phyloP scores from a whole-genome alignment of 2,113 vertebrate species.

The Macquaria ambigua region DNA sequence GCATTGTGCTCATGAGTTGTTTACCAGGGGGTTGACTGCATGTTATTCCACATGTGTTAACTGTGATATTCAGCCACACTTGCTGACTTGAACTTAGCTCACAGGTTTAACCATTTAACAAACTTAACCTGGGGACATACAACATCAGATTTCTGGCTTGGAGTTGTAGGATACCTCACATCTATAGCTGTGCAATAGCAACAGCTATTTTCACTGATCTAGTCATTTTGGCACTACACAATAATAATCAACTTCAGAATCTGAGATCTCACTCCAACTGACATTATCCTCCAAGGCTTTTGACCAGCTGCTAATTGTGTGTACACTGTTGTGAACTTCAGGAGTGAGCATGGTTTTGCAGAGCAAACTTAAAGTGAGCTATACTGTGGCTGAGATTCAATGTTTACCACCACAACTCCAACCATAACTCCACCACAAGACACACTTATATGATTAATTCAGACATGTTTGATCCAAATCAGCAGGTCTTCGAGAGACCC shows the following conservation, averaged over 20 bases:
- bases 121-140: neutral
- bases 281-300: neutral
- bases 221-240: neutral
- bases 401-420: too few relatives aligned
- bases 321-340: neutral
- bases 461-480: neutral
- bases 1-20: conserved; percentile 39
- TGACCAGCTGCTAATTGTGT: neutral
- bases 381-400: neutral
- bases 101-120: neutral
- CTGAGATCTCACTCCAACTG: neutral
- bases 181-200: too few relatives aligned
- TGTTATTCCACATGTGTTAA: neutral
- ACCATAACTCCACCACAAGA: conserved; percentile 1
- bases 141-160: neutral
- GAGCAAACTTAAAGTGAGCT: neutral
- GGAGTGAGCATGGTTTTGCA: neutral
- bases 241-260: neutral
- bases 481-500: neutral
- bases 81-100: neutral
- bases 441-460: neutral
- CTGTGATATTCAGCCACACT: neutral
- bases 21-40: neutral
- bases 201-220: neutral
- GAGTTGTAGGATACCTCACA: neutral